Evolutionary conservation across 1,140 invertebrate genomes (phyloP), one percentile per base, ranked within the genome.

Genomic region (Aphaenogaster floridana): DNA sequence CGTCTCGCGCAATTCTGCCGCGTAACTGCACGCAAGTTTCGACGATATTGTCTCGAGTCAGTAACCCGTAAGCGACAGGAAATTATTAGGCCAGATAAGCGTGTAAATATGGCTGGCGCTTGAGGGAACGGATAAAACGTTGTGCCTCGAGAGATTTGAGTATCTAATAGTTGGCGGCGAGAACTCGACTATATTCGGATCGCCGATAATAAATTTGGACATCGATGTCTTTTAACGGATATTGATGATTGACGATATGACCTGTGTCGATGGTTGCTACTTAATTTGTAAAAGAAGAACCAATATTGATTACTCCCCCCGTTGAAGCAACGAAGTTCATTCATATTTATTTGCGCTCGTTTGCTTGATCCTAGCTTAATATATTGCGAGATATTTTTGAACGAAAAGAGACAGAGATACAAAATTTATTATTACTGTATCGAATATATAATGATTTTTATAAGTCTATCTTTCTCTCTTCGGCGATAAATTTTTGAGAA

Each of bases 71-170:
- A 86, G 83, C 63, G 72, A 86, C 71, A 68, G 83, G 83, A 78
- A 86, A 86, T 86, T 86, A 86, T 77, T 78, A 86, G 74, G 83
- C 74, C 76, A 79, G 76, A 79, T 79, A 86, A 86, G 83, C 83
- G 74, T 79, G 74, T 64, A 79, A 86, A 86, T 86, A 79, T 79
- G 61, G 59, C 34, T 57, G 50, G 17, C 61, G 63, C 59, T 66
- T 57, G 64, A 48, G 48, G 28, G 74, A 42, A 63, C 17, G 59
- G 48, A 79, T 77, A 45, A 68, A 79, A 79, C 71, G 61, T n/a
- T 28, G 45, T n/a, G 48, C 76, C 45, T 79, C 17, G 48, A 45
- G 36, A 42, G 34, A 42, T 28, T 74, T 21, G n/a, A 61, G 72
- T 28, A 36, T 34, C 45, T 72, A 48, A 45, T 17, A 63, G 28